These are phyloP conservation scores for Montipora capricornis DNA, from an alignment of 64 coral and sea anemone species.

Conservation along the genomic window DNA sequence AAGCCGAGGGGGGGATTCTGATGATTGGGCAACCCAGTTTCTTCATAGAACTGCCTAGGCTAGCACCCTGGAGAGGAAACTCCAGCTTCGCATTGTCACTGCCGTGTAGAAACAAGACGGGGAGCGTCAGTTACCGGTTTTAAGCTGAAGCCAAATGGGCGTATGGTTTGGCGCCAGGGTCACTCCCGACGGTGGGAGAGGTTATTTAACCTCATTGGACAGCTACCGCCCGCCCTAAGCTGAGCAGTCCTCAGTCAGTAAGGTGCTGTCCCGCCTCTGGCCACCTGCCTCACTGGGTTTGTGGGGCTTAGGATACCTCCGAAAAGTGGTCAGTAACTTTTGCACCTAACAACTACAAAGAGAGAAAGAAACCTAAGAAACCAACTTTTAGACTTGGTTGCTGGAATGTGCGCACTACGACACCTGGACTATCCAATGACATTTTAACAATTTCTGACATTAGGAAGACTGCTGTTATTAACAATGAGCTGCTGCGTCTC, in stretches of 20 bases:
- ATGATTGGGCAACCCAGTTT: too few relatives aligned
- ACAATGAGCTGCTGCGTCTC: conserved; percentile 43
- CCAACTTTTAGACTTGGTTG: conserved; percentile 45
- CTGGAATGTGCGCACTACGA: conserved; percentile 61
- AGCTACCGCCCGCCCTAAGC: not conserved
- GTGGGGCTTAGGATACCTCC: too few relatives aligned
- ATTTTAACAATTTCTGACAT: conserved; percentile 24
- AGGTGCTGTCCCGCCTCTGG: too few relatives aligned
- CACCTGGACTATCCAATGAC: conserved; percentile 6
- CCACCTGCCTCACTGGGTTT: too few relatives aligned
- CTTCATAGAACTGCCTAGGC: too few relatives aligned
- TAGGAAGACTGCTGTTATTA: conserved; percentile 65
- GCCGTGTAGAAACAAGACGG: conserved; percentile 8
- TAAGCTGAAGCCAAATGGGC: not conserved
- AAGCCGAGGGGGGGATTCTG: too few relatives aligned
- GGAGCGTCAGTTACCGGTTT: not conserved
- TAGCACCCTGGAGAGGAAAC: too few relatives aligned
- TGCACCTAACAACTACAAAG: conserved; percentile 11
- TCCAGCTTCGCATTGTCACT: not conserved
- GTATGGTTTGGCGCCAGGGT: not conserved
- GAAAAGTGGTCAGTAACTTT: not conserved
- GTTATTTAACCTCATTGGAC: not conserved
- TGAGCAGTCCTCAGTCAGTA: too few relatives aligned
- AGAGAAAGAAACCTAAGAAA: not conserved
- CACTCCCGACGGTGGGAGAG: not conserved